Evolutionary conservation across 2,888 invertebrate species (phyloP), one percentile per base, ranked within the genome.

Genomic region (Athetis lepigone): DNA sequence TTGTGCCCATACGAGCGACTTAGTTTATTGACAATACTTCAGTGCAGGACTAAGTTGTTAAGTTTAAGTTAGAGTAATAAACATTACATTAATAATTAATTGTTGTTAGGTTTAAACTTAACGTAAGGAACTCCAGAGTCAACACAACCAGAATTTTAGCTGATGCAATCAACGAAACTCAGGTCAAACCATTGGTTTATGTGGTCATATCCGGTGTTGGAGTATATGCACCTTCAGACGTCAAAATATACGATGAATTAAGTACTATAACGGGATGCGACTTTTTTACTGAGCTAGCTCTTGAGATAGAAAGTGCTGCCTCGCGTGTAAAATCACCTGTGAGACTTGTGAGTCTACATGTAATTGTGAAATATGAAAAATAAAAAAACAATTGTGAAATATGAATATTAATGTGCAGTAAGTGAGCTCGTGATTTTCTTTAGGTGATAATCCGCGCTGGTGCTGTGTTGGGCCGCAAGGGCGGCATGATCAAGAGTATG

Each of bases 141-240:
- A 97, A 97, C 77, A 98, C 98, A 2, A 98, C 98, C 2, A 94
- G 95, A 83, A 93, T 96, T 0, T 88, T 99, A 61, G 97, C 97
- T 0, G 95, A 96, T 72, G 97, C 97, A 0, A 97, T 99, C 33
- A 89, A 94, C 59, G 89, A 95, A 39, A 94, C 96, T 3, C 81
- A 90, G 54, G 82, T 93, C 0, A 96, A 97, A 73, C 98, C 98
- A 0, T 95, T 96, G 77, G 96, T 96, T 2, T 99, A 98, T 94
- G 95, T 98, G 0, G 96, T 97, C 4, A 96, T 98, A 46, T 98
- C 98, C 51, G 99, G 99, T 18, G 98, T 99, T 29, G 98, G 98
- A 85, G 97, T 97, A 69, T 99, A 99, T 90, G 96, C 96, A 81
- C 97, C 98, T 4, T 96, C 96, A 59, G 87, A 92, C 7, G 88